Evolutionary conservation across 2,113 vertebrate genomes (phyloP).

Genomic region (Pogona vitticeps): DNA sequence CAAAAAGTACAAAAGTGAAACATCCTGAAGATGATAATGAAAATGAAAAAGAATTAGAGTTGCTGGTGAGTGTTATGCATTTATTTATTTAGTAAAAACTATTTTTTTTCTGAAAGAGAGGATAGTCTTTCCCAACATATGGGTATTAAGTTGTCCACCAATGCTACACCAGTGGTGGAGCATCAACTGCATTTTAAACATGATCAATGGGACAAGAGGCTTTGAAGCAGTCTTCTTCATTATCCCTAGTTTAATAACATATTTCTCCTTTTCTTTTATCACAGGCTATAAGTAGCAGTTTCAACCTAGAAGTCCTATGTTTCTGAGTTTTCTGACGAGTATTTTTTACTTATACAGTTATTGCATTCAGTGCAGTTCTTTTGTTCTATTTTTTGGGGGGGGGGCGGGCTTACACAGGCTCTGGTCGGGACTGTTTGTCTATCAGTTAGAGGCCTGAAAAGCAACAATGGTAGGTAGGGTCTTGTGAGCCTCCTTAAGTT

Average conservation of each 20-base stretch:
- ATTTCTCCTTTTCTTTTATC: conserved; percentile 63
- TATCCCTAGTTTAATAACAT: conserved; percentile 73
- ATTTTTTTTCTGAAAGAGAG: conserved; percentile 46
- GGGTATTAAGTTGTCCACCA: conserved; percentile 72
- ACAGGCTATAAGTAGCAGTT: conserved; percentile 63
- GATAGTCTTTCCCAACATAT: conserved; percentile 53
- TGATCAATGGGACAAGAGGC: conserved; percentile 69
- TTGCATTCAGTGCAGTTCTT: not conserved
- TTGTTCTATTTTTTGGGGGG: conserved; percentile 1
- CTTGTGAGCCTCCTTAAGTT: not conserved
- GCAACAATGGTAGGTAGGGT: not conserved
- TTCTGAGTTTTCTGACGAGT: conserved; percentile 51
- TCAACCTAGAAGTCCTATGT: conserved; percentile 50
- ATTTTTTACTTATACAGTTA: conserved; percentile 42
- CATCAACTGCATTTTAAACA: conserved; percentile 60
- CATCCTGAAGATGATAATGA: conserved; percentile 62
- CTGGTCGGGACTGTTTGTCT: not conserved
- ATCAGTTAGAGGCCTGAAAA: not conserved
- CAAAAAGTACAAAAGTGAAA: conserved; percentile 64
- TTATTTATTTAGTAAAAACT: conserved; percentile 68
- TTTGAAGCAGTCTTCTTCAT: conserved; percentile 67
- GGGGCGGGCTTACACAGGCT: not conserved
- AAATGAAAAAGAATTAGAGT: conserved; percentile 77
- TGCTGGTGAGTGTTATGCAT: conserved; percentile 79
- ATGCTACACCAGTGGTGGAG: conserved; percentile 60